Percentiles rank a stretch among this genome's conserved stretches.
Evolutionary conservation across 2,888 invertebrate genomes (phyloP).

Genomic region (Nesidiocoris tenuis): DNA sequence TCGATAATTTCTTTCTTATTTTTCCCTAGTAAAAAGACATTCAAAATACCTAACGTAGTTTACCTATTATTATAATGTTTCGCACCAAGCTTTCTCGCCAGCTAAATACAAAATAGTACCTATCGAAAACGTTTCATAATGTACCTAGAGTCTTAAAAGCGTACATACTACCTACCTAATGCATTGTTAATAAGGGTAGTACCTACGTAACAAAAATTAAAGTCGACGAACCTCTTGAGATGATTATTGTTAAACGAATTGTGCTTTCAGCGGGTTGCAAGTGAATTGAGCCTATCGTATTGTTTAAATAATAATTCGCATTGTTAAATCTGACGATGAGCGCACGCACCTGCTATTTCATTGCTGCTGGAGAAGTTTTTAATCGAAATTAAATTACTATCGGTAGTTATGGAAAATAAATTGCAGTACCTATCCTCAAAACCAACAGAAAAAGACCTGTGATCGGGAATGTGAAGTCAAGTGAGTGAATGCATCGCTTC

Average conservation of each 20-base stretch:
- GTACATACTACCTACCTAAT: too few relatives aligned
- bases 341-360: neutral
- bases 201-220: too few relatives aligned
- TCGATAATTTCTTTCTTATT: neutral
- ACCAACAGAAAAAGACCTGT: constrained; percentile 45
- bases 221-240: neutral
- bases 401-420: neutral
- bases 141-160: neutral
- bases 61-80: constrained; percentile 13
- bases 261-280: neutral
- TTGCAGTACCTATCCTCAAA: neutral
- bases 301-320: neutral
- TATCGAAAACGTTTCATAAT: neutral
- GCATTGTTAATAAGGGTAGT: neutral
- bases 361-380: neutral
- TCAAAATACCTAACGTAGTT: neutral
- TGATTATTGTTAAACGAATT: neutral
- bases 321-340: neutral
- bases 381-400: constrained; percentile 5
- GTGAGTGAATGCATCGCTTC: constrained; percentile 9
- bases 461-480: constrained; percentile 46
- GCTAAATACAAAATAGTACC: constrained; percentile 6
- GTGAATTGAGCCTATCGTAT: neutral
- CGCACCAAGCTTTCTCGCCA: constrained; percentile 34
- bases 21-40: neutral